Base-by-base conservation (phyloP, 1,140 invertebrate species). In the Drosophila oshimai region DNA sequence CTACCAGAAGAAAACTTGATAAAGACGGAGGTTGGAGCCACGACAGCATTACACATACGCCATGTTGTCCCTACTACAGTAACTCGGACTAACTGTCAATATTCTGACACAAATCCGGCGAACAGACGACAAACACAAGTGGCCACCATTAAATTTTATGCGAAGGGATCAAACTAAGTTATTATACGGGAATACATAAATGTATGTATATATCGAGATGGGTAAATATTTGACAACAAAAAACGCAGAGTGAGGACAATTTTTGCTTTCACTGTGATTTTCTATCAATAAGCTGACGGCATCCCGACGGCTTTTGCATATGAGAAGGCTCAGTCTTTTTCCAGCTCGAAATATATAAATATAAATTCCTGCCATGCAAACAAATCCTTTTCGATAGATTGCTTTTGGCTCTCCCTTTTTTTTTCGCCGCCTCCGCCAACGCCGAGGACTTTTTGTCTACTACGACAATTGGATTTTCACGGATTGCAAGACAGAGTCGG, bases 351-450 rank as follows among this genome's bases (percentile, higher is more conserved):
- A 69, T 78, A 76, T 74, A 74, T 84, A 86, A 64, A 74, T 78
- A 76, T 74, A 74, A 62, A 84, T 84, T 67, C 53, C 74, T 62
- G 64, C 55, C 80, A 74, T 36, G 69, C 75, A 86, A 84, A 86
- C 67, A 87, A 86, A 86, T 86, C 80, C 76, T 55, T 80, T 83
- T 83, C 79, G 50, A 70, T 84, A 78, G 79, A 49, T 78, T 77
- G 45, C 72, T 76, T 78, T 54, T 45, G 51, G 37, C 71, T 62
- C 34, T 50, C 26, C 54, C 17, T 41, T 65, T 57, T 73, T 54
- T 57, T 37, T 55, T 36, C 24, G 44, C n/a, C 13, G 18, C 15
- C 28, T 12, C 24, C 46, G 36, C 57, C 47, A 73, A 47, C 58
- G 45, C 67, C 54, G 51, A 47, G 68, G 53, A 29, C n/a, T 68